Percentiles rank a stretch among this genome's conserved stretches.
Evolutionary conservation across 2,888 invertebrate genomes (phyloP).

Genomic region (Matsumyia berberina): DNA sequence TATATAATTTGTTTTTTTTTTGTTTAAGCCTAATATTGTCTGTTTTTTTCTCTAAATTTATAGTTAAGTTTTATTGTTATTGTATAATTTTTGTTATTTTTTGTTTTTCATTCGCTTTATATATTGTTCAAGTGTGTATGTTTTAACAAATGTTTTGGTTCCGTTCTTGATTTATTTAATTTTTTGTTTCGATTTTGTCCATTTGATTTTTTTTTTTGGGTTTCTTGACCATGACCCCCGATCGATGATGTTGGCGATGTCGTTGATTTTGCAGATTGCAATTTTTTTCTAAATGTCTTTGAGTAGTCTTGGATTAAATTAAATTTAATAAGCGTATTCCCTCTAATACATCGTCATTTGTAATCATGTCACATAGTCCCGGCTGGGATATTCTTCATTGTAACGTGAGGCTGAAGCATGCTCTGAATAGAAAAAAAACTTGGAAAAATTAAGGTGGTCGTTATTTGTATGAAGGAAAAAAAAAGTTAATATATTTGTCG

Average conservation of each 20-base stretch:
- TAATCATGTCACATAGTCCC: conserved; percentile 83
- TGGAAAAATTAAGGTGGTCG: conserved; percentile 14
- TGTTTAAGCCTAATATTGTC: conserved; percentile 80
- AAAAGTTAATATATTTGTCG: not conserved
- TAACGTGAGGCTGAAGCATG: conserved; percentile 81
- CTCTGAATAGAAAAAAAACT: conserved; percentile 68
- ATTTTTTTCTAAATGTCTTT: conserved; percentile 43
- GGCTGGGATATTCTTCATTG: conserved; percentile 82
- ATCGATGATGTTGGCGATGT: conserved; percentile 8
- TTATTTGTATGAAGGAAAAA: too few relatives aligned
- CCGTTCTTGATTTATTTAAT: conserved; percentile 39
- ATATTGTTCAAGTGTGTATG: conserved; percentile 9
- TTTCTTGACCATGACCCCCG: conserved; percentile 24
- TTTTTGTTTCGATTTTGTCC: conserved; percentile 38
- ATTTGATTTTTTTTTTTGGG: conserved; percentile 5
- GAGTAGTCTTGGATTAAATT: conserved; percentile 64
- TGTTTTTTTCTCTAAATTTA: conserved; percentile 77
- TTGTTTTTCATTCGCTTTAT: conserved; percentile 16
- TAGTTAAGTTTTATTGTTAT: conserved; percentile 49
- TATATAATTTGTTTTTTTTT: conserved; percentile 56
- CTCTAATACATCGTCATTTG: conserved; percentile 74
- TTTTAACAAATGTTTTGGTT: conserved; percentile 66
- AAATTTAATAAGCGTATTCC: conserved; percentile 74
- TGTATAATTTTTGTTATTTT: conserved; percentile 52
- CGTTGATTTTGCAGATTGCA: not conserved